Evolutionary conservation across 1,140 invertebrate genomes (phyloP), one percentile per base, ranked within the genome.

Genomic region (Drosophila bocqueti): DNA sequence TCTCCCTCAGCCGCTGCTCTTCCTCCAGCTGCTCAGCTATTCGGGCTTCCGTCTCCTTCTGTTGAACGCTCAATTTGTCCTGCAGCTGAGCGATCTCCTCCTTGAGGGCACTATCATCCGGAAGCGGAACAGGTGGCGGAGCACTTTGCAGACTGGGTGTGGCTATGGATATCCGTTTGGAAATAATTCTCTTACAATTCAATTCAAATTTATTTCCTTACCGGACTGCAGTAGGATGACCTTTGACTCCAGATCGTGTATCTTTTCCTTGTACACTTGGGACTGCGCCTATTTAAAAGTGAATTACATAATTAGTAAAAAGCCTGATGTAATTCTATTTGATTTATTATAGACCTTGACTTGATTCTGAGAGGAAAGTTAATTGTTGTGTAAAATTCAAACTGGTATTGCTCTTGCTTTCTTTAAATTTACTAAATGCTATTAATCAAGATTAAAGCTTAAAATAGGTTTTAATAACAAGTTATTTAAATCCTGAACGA

Each of bases 181-280:
- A 15, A 26, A 21, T 7, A 24, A n/a, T 36, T 24, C 1, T 4
- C 2, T 4, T 26, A n/a, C 0, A 21, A 15, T 18, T 46, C 1
- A 1, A 42, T 7, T 34, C 42, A 42, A 11, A 6, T n/a, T 24
- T 16, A 8, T 52, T 47, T 26, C 2, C n/a, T 67, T 77, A 92
- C 91, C 91, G 42, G 91, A 92, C 2, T 79, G 73, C 15, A 92
- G 58, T 7, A 65, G 81, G 8, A 84, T 92, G 18, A 94, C 65
- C 64, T 93, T 93, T 40, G 92, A 79, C 71, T 94, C 93, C 34
- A 94, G 63, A 71, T 93, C 92, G n/a, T 91, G 83, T 31, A 94
- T 94, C 68, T 93, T 93, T 62, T 85, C 89, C 55, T 83, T 92
- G 50, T 92, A 93, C 2, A 92, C 86, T 73, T 93, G 85, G n/a